These are phyloP conservation scores for Ceratotherium simum DNA, from an alignment of 2,113 vertebrate species.

Conservation along the genomic window DNA sequence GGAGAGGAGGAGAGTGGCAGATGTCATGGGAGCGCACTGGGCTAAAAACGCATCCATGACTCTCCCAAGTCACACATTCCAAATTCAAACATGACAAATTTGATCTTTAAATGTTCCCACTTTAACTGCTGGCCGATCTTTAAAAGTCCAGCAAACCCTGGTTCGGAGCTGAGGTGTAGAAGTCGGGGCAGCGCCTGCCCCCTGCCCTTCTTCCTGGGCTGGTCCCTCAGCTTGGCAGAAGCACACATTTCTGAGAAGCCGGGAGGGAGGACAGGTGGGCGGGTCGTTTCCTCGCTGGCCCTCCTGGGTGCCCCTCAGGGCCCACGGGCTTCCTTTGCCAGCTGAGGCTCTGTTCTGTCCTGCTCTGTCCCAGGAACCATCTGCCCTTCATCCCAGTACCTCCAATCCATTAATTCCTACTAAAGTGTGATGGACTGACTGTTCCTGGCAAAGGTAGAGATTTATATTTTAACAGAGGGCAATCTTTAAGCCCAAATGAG, in stretches of 20 bases:
- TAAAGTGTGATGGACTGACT: not conserved
- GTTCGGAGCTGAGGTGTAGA: not conserved
- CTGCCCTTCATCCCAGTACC: not conserved
- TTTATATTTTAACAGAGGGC: not conserved
- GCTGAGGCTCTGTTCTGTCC: not conserved
- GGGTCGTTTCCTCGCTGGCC: fast-evolving
- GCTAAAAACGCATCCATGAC: not conserved
- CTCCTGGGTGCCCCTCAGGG: not conserved
- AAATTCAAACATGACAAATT: not conserved
- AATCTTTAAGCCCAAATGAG: not conserved
- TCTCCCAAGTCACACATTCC: not conserved
- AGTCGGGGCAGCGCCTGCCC: no score
- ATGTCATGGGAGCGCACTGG: not conserved
- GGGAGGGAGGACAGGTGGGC: no score
- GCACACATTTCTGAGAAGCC: not conserved
- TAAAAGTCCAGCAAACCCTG: not conserved
- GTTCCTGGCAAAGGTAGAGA: not conserved
- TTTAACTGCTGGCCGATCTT: not conserved
- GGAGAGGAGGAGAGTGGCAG: not conserved
- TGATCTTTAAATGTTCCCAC: not conserved
- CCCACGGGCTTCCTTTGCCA: not conserved
- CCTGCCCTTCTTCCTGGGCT: not conserved
- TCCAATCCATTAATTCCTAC: not conserved
- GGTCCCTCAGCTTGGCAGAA: not conserved
- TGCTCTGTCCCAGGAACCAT: not conserved